Percentiles rank a stretch among this genome's conserved stretches.
These are phyloP conservation scores for Pedionomus torquatus DNA, from an alignment of 2,113 vertebrate species.

Conservation along the genomic window DNA sequence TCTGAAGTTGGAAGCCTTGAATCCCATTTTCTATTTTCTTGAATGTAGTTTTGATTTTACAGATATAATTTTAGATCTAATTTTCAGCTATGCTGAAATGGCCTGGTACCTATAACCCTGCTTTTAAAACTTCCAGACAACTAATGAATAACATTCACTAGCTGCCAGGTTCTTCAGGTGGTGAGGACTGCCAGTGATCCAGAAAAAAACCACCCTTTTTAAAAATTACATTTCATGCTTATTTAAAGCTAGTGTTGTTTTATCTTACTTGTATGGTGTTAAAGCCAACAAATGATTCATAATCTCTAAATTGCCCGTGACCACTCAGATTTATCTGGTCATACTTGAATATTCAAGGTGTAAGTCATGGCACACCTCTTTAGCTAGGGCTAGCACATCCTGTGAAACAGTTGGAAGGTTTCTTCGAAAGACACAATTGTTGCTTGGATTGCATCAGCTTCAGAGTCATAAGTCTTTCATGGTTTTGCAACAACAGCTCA, in stretches of 20 bases:
- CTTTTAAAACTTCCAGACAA: conserved; percentile 5
- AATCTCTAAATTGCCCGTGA: background rate
- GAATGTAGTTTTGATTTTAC: background rate
- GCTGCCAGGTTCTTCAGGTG: background rate
- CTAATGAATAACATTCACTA: conserved; percentile 7
- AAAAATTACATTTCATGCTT: background rate
- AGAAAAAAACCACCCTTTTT: background rate
- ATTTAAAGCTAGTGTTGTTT: background rate
- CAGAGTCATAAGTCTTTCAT: background rate
- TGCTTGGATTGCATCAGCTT: background rate
- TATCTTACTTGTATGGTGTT: background rate
- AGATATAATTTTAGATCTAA: conserved; percentile 19
- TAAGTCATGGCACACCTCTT: background rate
- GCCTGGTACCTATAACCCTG: background rate
- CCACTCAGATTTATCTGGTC: background rate
- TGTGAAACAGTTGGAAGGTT: background rate
- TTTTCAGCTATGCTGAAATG: background rate
- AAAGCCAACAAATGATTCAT: background rate
- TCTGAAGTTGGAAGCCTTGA: background rate
- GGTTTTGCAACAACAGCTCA: background rate
- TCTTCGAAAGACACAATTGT: background rate
- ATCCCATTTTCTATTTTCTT: background rate
- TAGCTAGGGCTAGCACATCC: background rate
- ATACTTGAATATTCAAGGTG: background rate
- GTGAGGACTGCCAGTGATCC: background rate